Conservation (phyloP, 2,797 vertebrate species). For the Lepus townsendii region DNA sequence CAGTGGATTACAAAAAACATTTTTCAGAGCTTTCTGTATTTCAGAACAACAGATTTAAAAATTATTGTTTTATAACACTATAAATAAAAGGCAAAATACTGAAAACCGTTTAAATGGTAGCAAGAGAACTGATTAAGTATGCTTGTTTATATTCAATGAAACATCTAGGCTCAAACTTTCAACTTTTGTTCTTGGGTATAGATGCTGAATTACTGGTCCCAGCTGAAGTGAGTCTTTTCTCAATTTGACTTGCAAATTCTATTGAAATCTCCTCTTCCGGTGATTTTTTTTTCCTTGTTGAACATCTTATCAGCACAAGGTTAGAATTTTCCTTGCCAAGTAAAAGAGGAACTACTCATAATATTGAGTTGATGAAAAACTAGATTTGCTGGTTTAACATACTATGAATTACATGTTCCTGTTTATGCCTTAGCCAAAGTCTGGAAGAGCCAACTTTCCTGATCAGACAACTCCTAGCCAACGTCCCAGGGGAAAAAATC, state of each 20-base stretch:
- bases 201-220: not conserved
- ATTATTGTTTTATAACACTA: not conserved
- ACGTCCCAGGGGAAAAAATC: not conserved
- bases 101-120: not conserved
- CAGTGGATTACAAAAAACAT: not conserved
- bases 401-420: not conserved
- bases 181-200: not conserved
- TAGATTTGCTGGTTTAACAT: slow-evolving; percentile 10
- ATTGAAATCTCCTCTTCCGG: slow-evolving; percentile 14
- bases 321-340: slow-evolving; percentile 37
- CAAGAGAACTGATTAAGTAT: not conserved
- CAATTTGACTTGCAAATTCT: slow-evolving; percentile 59
- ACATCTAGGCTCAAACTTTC: not conserved
- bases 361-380: slow-evolving; percentile 40
- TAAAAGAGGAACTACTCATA: slow-evolving; percentile 21
- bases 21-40: slow-evolving; percentile 42
- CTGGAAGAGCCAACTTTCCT: slow-evolving; percentile 20
- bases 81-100: slow-evolving; percentile 47
- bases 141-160: not conserved
- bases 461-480: not conserved
- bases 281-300: not conserved
- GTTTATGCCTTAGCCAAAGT: not conserved
- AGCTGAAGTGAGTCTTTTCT: slow-evolving; percentile 5
- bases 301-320: not conserved
- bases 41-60: not conserved